Conservation (phyloP, 2,888 invertebrate genomes). For the Monochamus alternatus region DNA sequence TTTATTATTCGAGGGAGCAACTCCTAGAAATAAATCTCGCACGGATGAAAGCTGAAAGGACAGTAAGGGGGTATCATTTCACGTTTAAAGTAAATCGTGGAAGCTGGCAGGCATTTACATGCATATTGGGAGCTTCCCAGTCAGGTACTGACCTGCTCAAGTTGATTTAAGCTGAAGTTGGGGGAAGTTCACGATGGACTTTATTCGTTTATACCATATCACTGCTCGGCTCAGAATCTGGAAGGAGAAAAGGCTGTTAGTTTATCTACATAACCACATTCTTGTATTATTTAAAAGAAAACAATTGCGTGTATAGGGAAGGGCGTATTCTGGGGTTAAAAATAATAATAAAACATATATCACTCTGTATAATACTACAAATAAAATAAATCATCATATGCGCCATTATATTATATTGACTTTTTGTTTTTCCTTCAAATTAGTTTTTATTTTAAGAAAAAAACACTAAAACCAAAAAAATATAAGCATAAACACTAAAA, state of each 20-base stretch:
- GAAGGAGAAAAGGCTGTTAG: slow-evolving; percentile 1
- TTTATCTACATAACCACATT: not conserved
- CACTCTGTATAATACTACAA: no score
- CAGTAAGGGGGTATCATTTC: slow-evolving; percentile 15
- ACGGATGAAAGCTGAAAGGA: slow-evolving; percentile 22
- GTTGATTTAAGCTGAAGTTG: slow-evolving; percentile 18
- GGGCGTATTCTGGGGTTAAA: no score
- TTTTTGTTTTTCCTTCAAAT: no score
- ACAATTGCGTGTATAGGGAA: no score
- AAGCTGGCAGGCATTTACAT: slow-evolving; percentile 24
- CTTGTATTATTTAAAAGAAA: no score
- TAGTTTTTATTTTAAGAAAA: no score
- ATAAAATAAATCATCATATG: no score
- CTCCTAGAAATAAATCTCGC: not conserved
- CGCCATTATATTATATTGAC: no score
- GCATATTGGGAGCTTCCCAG: slow-evolving; percentile 21
- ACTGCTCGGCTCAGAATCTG: not conserved
- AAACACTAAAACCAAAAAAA: no score
- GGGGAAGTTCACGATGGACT: not conserved
- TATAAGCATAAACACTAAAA: no score
- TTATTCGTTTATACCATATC: slow-evolving; percentile 14
- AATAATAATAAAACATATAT: no score
- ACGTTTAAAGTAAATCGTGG: slow-evolving; percentile 17
- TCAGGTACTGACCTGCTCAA: slow-evolving; percentile 36
- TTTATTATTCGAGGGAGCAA: slow-evolving; percentile 6